Base-by-base conservation (phyloP, 2,888 invertebrate species). In the Lycophotia porphyrea region DNA sequence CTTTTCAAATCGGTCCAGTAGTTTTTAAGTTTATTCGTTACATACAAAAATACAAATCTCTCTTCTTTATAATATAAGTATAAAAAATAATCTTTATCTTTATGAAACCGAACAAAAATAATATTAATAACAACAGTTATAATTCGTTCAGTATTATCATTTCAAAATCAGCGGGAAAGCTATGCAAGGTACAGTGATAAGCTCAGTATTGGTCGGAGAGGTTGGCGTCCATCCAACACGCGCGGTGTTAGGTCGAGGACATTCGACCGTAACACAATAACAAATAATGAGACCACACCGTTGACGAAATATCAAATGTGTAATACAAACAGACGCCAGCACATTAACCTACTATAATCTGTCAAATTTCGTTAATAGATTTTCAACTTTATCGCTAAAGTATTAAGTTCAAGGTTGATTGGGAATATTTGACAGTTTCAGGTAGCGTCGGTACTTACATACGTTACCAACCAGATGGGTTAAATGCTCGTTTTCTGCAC, bases 241-340 rank as follows among this genome's bases (percentile, higher is more conserved):
- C 60, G 64, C 61, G 71, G 76, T 67, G 87, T 84, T 84, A 84
- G 88, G 88, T 88, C 88, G 88, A 88, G 88, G 88, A 85, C 88
- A 80, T 80, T 76, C 68, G 76, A 69, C 70, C 75, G 70, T 74
- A 80, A 77, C 78, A 81, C 79, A 86, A 88, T 81, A 87, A 84
- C 80, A 80, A 84, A 82, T 78, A 81, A 81, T 74, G 75, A 80
- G 74, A 76, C 68, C 76, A 79, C 73, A 69, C 68, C 58, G 76
- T 77, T 84, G 65, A 84, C 78, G 76, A 78, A 79, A 83, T 72
- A 73, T 76, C 76, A 8, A 31, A 81, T 81, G 52, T 76, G 81
- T 69, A 39, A 64, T 67, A 67, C n/a, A n/a, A n/a, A n/a, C n/a
- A n/a, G n/a, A n/a, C n/a, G n/a, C n/a, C n/a, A n/a, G n/a, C n/a